These are phyloP conservation scores for Hoplias malabaricus DNA, from an alignment of 2,113 vertebrate genomes.

Conservation along the genomic window DNA sequence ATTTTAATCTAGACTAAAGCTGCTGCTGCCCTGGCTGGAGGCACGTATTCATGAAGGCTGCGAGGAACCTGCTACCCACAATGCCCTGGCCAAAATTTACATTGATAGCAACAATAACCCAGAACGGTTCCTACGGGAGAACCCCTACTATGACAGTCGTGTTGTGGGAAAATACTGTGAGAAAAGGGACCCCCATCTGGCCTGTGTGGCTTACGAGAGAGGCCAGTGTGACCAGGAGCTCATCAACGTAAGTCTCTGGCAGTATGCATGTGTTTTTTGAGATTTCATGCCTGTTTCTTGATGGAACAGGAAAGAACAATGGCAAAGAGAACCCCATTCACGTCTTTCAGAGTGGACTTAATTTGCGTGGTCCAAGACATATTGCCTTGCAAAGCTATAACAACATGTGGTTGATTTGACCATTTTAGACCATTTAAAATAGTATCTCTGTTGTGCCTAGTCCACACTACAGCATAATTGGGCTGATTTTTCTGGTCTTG, in stretches of 20 bases:
- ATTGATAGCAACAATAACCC: constrained; percentile 99
- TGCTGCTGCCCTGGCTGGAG: constrained; percentile 95
- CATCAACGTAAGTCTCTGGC: constrained; percentile 82
- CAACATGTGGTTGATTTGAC: too few relatives aligned
- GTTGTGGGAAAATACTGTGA: constrained; percentile 99
- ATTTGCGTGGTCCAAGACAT: too few relatives aligned
- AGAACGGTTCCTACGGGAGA: constrained; percentile 94
- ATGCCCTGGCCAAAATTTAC: constrained; percentile 97
- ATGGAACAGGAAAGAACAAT: too few relatives aligned
- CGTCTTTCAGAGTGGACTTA: too few relatives aligned
- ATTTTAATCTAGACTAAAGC: constrained; percentile 82
- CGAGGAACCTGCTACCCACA: constrained; percentile 96
- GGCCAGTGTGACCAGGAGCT: constrained; percentile 96
- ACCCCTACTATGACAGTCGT: constrained; percentile 93
- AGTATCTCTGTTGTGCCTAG: too few relatives aligned
- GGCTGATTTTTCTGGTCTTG: too few relatives aligned
- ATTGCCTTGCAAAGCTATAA: too few relatives aligned
- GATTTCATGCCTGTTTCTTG: too few relatives aligned
- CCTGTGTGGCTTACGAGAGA: constrained; percentile 95
- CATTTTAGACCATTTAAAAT: too few relatives aligned
- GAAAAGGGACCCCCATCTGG: constrained; percentile 96
- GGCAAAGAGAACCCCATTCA: too few relatives aligned
- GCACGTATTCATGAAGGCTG: constrained; percentile 96
- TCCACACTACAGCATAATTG: too few relatives aligned
- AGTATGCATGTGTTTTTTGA: neutral